These are phyloP conservation scores for Ophion ventricosus DNA, from an alignment of 2,888 invertebrate genomes.

Conservation along the genomic window DNA sequence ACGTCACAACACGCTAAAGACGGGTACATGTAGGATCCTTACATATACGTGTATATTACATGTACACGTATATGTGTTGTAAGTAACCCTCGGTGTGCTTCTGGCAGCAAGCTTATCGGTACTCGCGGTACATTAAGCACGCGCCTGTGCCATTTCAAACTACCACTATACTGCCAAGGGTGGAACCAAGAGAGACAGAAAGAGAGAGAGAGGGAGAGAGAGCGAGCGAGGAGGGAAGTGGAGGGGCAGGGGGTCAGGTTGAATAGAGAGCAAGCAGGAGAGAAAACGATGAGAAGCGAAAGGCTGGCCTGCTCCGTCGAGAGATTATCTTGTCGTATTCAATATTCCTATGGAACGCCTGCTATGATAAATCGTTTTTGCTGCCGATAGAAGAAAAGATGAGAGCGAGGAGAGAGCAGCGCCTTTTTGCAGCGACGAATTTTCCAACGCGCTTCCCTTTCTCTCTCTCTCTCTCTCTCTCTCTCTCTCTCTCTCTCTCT, in stretches of 20 bases:
- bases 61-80: constrained; percentile 12
- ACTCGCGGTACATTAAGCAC: constrained; percentile 83
- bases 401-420: constrained; percentile 40
- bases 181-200: constrained; percentile 37
- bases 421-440: constrained; percentile 57
- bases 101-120: constrained; percentile 79
- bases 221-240: constrained; percentile 29
- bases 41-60: neutral
- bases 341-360: constrained; percentile 83
- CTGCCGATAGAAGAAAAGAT: constrained; percentile 76
- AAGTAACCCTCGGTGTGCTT: constrained; percentile 34
- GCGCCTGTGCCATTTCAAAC: constrained; percentile 74
- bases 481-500: neutral
- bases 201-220: constrained; percentile 33
- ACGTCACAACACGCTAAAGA: constrained; percentile 51
- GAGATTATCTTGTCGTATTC: constrained; percentile 84
- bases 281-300: constrained; percentile 51
- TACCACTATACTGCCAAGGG: constrained; percentile 59
- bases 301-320: constrained; percentile 68
- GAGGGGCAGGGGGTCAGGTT: constrained; percentile 34
- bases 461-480: too few species aligned
- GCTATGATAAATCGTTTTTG: constrained; percentile 82
- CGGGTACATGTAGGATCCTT: constrained; percentile 17
- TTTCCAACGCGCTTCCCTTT: neutral
- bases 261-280: constrained; percentile 25